phyloP scores from a whole-genome alignment of 2,113 vertebrate species.

The Ondatra zibethicus region DNA sequence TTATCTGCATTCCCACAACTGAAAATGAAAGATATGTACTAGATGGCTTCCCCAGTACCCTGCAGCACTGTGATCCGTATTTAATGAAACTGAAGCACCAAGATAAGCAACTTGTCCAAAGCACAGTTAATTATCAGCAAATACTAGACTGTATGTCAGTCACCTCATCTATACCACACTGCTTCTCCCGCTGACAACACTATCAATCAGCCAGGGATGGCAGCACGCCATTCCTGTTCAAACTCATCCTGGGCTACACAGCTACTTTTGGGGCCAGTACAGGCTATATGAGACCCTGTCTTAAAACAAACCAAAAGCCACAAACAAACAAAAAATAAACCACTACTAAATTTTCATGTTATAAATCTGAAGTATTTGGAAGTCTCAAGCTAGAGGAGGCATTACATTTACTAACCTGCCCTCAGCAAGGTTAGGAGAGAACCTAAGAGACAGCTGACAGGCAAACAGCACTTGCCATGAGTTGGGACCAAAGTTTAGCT shows the following conservation, averaged over 20 bases:
- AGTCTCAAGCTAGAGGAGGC: not conserved
- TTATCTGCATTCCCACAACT: constrained; percentile 49
- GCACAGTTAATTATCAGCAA: constrained; percentile 44
- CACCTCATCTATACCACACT: not conserved
- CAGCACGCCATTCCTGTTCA: not conserved
- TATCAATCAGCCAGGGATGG: not conserved
- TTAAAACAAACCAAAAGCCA: not conserved
- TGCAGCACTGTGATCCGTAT: constrained; percentile 27
- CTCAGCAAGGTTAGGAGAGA: not conserved
- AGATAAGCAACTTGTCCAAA: constrained; percentile 52
- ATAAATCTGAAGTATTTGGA: not conserved
- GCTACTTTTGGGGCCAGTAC: not conserved
- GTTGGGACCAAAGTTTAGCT: not conserved
- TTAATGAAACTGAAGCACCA: constrained; percentile 64
- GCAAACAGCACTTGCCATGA: not conserved
- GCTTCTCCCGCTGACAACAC: not conserved
- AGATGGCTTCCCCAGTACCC: not conserved
- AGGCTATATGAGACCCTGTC: not conserved
- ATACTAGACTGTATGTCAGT: not conserved
- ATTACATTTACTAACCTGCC: not conserved
- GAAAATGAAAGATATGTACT: constrained; percentile 32
- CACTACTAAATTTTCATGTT: not conserved
- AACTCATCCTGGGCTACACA: not conserved
- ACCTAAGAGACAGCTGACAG: not conserved
- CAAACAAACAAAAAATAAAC: not conserved